Evolutionary conservation across 2,888 invertebrate species (phyloP).

Genomic region (Stomorhina lunata): DNA sequence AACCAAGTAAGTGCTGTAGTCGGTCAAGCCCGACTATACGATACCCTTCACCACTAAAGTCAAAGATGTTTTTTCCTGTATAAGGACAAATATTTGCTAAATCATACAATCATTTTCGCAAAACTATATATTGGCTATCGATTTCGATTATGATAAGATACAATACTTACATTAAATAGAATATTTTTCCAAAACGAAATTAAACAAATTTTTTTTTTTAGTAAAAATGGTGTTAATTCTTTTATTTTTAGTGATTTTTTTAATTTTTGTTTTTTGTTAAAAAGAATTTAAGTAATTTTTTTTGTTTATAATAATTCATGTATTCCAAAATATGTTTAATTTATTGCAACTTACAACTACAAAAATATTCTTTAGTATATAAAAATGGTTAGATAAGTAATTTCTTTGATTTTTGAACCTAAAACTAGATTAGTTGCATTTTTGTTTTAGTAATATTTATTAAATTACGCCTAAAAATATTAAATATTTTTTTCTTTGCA

Average conservation of each 20-base stretch:
- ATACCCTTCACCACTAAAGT: too few relatives aligned
- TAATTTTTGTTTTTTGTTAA: not conserved
- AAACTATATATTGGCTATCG: too few relatives aligned
- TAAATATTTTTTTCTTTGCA: conserved; percentile 17
- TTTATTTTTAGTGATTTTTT: conserved; percentile 44
- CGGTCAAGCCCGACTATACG: too few relatives aligned
- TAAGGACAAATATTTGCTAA: too few relatives aligned
- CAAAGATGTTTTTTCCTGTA: too few relatives aligned
- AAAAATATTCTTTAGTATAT: not conserved
- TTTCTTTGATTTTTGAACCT: conserved; percentile 4
- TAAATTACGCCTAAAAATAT: conserved; percentile 8
- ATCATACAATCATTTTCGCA: too few relatives aligned
- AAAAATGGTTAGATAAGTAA: conserved; percentile 8
- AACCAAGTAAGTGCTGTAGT: too few relatives aligned
- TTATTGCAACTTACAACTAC: conserved; percentile 17
- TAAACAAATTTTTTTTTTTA: not conserved
- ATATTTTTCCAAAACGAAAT: not conserved
- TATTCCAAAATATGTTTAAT: conserved; percentile 30
- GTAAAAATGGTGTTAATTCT: conserved; percentile 35
- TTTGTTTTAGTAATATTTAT: conserved; percentile 16
- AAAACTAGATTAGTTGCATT: conserved; percentile 54
- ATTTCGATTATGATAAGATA: too few relatives aligned
- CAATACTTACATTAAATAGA: not conserved
- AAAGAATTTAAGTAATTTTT: conserved; percentile 19
- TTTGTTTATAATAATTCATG: conserved; percentile 11